Evolutionary conservation across 2,888 invertebrate species (phyloP).

Genomic region (Oscheius sp.): DNA sequence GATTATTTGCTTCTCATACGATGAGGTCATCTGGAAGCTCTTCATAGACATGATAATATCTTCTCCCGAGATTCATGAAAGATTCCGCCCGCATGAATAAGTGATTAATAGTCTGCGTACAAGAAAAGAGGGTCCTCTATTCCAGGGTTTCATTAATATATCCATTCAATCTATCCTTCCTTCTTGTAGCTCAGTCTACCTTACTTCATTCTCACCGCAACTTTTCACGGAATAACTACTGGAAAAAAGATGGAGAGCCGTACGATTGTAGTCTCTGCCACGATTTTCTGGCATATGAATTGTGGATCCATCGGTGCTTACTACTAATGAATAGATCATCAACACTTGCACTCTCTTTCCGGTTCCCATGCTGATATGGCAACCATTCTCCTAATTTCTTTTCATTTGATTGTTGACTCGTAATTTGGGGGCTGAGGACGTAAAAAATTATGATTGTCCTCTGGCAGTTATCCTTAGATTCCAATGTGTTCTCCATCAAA

Average conservation of each 20-base stretch:
- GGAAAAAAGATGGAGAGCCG: neutral
- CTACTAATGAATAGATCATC: constrained; percentile 28
- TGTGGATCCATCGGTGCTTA: neutral
- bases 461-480: too few species aligned
- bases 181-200: neutral
- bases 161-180: neutral
- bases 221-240: neutral
- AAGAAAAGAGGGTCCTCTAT: neutral
- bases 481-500: too few species aligned
- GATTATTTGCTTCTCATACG: too few species aligned
- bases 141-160: neutral
- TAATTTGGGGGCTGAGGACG: too few species aligned
- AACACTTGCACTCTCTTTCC: neutral
- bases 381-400: constrained; percentile 9
- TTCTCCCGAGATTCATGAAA: constrained; percentile 18
- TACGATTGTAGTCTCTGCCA: too few species aligned
- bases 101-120: constrained; percentile 22
- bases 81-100: constrained; percentile 34
- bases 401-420: too few species aligned
- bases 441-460: too few species aligned
- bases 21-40: neutral
- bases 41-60: neutral
- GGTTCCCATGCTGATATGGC: constrained; percentile 23
- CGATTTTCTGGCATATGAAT: too few species aligned
- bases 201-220: neutral